Percentiles rank a stretch among this genome's conserved stretches.
These are phyloP conservation scores for Bombus balteatus DNA, from an alignment of 1,140 invertebrate genomes.

Conservation along the genomic window DNA sequence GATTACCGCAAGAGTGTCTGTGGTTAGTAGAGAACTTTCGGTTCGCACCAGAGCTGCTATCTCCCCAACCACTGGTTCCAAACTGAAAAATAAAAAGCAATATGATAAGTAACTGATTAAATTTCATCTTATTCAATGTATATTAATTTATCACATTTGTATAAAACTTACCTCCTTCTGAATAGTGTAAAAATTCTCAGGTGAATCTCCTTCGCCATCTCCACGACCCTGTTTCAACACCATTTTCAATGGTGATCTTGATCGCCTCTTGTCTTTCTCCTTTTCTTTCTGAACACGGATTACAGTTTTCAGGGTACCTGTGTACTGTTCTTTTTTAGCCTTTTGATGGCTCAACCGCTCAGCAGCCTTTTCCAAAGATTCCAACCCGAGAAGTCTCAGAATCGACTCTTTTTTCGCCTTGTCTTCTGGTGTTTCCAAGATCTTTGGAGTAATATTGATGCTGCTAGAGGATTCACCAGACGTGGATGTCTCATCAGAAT, in stretches of 20 bases:
- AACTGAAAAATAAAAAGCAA: conserved; percentile 75
- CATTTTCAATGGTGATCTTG: conserved; percentile 89
- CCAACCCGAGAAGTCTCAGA: conserved; percentile 78
- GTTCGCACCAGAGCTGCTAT: conserved; percentile 83
- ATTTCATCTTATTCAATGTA: background rate
- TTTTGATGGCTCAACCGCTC: conserved; percentile 75
- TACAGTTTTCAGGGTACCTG: conserved; percentile 90
- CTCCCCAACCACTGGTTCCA: conserved; percentile 81
- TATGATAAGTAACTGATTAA: conserved; percentile 39
- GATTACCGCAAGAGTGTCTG: conserved; percentile 83
- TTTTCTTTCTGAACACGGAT: conserved; percentile 87
- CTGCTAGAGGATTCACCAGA: conserved; percentile 81
- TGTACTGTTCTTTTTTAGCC: conserved; percentile 83
- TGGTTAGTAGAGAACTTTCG: conserved; percentile 84
- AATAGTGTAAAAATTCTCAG: conserved; percentile 87
- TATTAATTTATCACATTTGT: background rate
- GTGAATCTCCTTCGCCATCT: conserved; percentile 84
- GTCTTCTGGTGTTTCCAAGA: conserved; percentile 83
- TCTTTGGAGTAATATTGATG: conserved; percentile 62
- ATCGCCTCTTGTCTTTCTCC: conserved; percentile 84
- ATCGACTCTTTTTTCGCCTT: conserved; percentile 82
- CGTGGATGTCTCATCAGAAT: conserved; percentile 79
- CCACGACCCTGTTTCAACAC: conserved; percentile 89
- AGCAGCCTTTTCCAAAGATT: conserved; percentile 78
- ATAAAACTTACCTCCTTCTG: conserved; percentile 87